Evolutionary conservation across 2,888 invertebrate species (phyloP).

Genomic region (Apodemia zela): DNA sequence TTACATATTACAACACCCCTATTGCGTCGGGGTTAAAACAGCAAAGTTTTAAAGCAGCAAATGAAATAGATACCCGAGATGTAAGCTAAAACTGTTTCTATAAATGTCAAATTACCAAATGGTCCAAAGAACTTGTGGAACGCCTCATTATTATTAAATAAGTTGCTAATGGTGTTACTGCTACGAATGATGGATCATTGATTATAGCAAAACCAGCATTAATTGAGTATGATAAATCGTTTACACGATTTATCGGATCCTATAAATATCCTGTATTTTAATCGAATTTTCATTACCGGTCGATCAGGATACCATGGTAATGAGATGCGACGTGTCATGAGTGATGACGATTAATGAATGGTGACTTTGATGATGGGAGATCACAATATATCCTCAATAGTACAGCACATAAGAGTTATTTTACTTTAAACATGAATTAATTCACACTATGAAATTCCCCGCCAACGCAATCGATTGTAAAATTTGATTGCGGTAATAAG

Average conservation of each 20-base stretch:
- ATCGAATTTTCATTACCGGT: constrained; percentile 40
- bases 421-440: not conserved
- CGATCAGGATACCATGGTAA: constrained; percentile 34
- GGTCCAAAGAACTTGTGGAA: too few species aligned
- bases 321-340: constrained; percentile 33
- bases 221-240: not conserved
- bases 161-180: too few species aligned
- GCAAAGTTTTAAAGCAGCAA: too few species aligned
- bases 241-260: constrained; percentile 17
- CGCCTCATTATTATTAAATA: too few species aligned
- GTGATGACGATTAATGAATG: constrained; percentile 31
- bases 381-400: not conserved
- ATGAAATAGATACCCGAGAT: too few species aligned
- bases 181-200: too few species aligned
- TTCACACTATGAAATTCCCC: not conserved
- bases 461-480: constrained; percentile 19
- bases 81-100: too few species aligned
- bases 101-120: too few species aligned
- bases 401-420: not conserved
- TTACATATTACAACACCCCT: too few species aligned
- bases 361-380: not conserved
- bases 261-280: constrained; percentile 32
- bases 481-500: constrained; percentile 23
- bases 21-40: too few species aligned
- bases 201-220: too few species aligned